Evolutionary conservation across 2,888 invertebrate species (phyloP), one percentile per base, ranked within the genome.

Genomic region (Parnassius orleans): DNA sequence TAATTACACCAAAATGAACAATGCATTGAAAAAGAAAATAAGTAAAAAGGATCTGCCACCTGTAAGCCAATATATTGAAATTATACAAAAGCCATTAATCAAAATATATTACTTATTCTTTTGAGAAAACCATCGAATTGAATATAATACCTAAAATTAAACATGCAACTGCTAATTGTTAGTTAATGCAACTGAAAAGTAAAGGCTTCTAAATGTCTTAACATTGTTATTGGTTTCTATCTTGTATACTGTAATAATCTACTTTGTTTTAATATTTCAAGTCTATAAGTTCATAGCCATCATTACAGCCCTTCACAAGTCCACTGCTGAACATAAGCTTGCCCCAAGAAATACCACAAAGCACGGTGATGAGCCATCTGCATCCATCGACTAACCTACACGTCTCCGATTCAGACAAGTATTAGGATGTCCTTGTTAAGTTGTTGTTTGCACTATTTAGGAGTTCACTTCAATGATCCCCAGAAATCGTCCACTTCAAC

Each of bases 21-120:
- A 14, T 57, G 47, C 10, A 10, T 59, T 53, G 5, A 59, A 59
- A 59, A 53, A 59, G 53, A 59, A 59, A 47, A 12, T 59, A 9
- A 11, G 33, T 52, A 41, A 47, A 14, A 47, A 47, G 15, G 59
- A 59, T 10, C 15, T 59, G 9, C 59, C 59, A 15, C 5, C 59
- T 3, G 59, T 59, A 15, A 59, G 53, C 19, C 2, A 19, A 19
- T 19, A 19, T 19, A 19, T 19, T 19, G 2, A 19, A 19, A 19
- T 19, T 19, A 19, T 19, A 19, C 19, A 19, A 1, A 2, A 19
- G 19, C 2, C 19, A 2, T 19, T 19, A 19, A 19, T 19, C 19
- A 19, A 19, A 19, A 19, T 19, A 19, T 19, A 0, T 19, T 19
- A n/a, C 19, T 2, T 19, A 19, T 2, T 19, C 2, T 2, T 19